Evolutionary conservation across 1,140 invertebrate species (phyloP), one percentile per base, ranked within the genome.

Genomic region (Drosophila albomicans): DNA sequence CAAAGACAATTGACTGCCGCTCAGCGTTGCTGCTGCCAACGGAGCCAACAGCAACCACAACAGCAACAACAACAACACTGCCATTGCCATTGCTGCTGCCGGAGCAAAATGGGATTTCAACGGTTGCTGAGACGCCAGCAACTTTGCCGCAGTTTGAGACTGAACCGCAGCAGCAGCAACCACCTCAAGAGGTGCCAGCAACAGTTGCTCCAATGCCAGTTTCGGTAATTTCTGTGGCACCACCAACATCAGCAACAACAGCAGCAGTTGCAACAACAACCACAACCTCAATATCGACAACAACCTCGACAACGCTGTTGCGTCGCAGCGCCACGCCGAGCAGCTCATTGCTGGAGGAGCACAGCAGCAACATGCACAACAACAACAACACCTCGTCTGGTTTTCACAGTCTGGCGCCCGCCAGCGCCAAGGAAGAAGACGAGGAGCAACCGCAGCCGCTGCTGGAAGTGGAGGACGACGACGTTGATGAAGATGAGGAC

Each of bases 361-460:
- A 70, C 51, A 85, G 66, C 72, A 89, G 85, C 78, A 89, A 89
- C 15, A 49, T 89, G 64, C 25, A 64, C 56, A 80, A 65, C 56
- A 92, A 88, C 66, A 91, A 92, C 73, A 92, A 92, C 73, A 92
- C 91, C 1, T 91, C 90, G 4, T 91, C 91, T 3, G 91, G 91
- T 0, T 91, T 91, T 11, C 90, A 91, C 10, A 91, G 91, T 5
- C 63, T 87, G 32, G 82, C 86, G 0, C 89, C 41, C 3, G 1
- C 41, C 2, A 43, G 41, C n/a, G 41, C 41, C 41, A 43, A 43
- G n/a, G 41, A 13, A 3, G 41, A 43, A 6, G 41, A 43, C 41
- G 41, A 43, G 11, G 41, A 43, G n/a, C 41, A n/a, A 6, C 41
- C n/a, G 8, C 35, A 49, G 15, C 32, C 30, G 8, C 35, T 38